Percentiles rank a stretch among this genome's conserved stretches.
These are phyloP conservation scores for Cyclopterus lumpus DNA, from an alignment of 2,797 vertebrate genomes.

Conservation along the genomic window DNA sequence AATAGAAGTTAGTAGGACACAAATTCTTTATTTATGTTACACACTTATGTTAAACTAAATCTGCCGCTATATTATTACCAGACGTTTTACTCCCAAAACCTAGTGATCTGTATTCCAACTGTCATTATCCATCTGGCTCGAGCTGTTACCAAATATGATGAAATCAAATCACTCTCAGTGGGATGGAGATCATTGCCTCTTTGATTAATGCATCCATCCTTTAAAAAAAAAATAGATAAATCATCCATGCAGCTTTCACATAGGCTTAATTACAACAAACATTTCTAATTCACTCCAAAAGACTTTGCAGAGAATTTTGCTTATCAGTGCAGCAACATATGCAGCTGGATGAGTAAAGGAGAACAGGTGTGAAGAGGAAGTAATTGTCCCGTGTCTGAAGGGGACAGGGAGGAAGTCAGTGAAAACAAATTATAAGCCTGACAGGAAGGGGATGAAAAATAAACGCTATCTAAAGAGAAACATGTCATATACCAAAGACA, in stretches of 20 bases:
- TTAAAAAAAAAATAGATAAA: slow-evolving; percentile 27
- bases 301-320: background rate
- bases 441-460: background rate
- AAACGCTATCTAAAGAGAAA: slow-evolving; percentile 17
- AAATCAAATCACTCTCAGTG: slow-evolving; percentile 17
- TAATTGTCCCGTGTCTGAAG: slow-evolving; percentile 9
- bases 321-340: background rate
- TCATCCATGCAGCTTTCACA: slow-evolving; percentile 11
- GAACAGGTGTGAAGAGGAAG: slow-evolving; percentile 17
- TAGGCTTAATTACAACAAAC: slow-evolving; percentile 25
- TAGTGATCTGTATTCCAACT: background rate
- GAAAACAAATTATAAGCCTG: background rate
- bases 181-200: slow-evolving; percentile 25
- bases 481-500: slow-evolving; percentile 29
- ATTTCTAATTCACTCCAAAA: background rate
- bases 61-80: background rate
- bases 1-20: background rate
- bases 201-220: slow-evolving; percentile 39
- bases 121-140: background rate
- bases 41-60: background rate
- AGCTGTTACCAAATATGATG: slow-evolving; percentile 14
- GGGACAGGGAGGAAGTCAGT: slow-evolving; percentile 18
- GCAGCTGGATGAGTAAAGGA: slow-evolving; percentile 16
- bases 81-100: background rate
- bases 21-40: background rate